These are phyloP conservation scores for Glareola pratincola DNA, from an alignment of 2,113 vertebrate genomes.

Conservation along the genomic window DNA sequence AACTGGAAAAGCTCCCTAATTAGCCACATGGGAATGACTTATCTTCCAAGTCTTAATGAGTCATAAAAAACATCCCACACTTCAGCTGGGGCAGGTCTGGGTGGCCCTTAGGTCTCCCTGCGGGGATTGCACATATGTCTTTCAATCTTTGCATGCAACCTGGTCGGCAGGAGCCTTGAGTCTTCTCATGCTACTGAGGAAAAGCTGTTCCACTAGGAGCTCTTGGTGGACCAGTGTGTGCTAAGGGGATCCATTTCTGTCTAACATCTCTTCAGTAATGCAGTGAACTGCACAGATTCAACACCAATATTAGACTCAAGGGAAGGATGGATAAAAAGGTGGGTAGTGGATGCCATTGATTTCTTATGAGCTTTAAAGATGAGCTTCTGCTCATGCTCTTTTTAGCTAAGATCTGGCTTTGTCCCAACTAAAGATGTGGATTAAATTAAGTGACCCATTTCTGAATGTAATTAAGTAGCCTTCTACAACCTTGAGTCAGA, in stretches of 20 bases:
- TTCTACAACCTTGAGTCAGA: background rate
- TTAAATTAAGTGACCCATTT: background rate
- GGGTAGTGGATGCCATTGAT: background rate
- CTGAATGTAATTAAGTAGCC: too few relatives aligned
- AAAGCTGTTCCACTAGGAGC: background rate
- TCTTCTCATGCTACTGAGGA: background rate
- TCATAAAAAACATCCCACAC: background rate
- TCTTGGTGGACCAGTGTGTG: background rate
- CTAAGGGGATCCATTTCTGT: background rate
- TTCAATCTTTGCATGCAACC: background rate
- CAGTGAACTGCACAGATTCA: background rate
- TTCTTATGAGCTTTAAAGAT: background rate
- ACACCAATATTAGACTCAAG: background rate
- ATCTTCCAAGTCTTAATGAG: background rate
- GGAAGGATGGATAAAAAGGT: background rate
- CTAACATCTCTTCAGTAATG: background rate
- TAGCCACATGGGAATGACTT: background rate
- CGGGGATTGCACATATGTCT: background rate
- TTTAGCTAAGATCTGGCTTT: background rate
- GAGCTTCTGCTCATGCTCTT: background rate
- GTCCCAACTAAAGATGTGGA: background rate
- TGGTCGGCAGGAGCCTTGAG: background rate
- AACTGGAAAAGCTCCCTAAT: background rate
- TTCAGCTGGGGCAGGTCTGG: background rate
- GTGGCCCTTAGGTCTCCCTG: background rate